Conservation (phyloP, 2,797 vertebrate genomes). For the Fratercula arctica region DNA sequence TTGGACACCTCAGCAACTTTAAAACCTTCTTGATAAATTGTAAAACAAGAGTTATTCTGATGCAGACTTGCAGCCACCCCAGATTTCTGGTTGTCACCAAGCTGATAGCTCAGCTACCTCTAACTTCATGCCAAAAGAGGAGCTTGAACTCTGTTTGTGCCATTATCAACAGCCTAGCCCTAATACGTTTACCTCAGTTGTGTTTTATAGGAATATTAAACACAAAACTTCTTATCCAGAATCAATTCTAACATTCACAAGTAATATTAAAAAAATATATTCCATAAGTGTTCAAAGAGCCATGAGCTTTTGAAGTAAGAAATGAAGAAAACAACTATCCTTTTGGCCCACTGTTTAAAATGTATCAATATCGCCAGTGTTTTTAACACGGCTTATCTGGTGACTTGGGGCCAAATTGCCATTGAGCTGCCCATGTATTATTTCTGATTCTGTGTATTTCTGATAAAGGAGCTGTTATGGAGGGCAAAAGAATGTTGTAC, state of each 20-base stretch:
- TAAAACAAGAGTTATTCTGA: neutral
- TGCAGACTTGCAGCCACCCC: neutral
- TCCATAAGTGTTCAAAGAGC: neutral
- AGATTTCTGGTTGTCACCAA: neutral
- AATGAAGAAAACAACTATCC: neutral
- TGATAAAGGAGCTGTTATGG: neutral
- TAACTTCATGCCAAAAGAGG: neutral
- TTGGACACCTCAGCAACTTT: neutral
- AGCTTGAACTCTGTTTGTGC: neutral
- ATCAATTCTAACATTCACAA: neutral
- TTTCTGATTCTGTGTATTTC: neutral
- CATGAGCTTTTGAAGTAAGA: neutral
- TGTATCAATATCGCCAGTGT: neutral
- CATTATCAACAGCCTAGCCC: neutral
- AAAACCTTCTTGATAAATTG: neutral
- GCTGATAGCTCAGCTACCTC: neutral
- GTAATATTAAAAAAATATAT: neutral
- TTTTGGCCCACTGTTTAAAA: neutral
- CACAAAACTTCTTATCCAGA: neutral
- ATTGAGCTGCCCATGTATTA: neutral
- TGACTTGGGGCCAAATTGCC: neutral
- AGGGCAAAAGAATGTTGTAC: neutral
- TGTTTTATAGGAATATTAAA: neutral
- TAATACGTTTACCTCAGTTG: neutral
- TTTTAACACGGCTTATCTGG: neutral